Evolutionary conservation across 2,888 invertebrate species (phyloP).

Genomic region (Liodrosophila aerea): DNA sequence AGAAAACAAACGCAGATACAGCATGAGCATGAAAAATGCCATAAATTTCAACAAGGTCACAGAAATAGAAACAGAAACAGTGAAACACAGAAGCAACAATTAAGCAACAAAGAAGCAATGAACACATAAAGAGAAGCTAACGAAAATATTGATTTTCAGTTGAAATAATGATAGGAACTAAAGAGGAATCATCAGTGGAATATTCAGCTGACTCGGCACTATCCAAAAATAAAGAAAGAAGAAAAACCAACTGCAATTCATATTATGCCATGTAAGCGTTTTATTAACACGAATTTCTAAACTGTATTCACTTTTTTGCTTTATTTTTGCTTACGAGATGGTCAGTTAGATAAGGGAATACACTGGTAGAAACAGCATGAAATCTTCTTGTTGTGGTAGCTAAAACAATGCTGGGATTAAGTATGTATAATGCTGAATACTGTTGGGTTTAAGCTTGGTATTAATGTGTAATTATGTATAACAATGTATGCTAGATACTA

Average conservation of each 20-base stretch:
- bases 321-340: background rate
- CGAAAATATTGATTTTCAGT: conserved; percentile 53
- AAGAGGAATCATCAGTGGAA: background rate
- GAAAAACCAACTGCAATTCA: conserved; percentile 6
- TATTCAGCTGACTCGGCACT: conserved; percentile 20
- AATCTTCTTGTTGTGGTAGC: no score
- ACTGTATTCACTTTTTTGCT: background rate
- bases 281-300: conserved; percentile 43
- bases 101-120: conserved; percentile 44
- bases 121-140: conserved; percentile 15
- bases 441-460: no score
- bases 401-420: no score
- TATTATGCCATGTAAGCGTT: conserved; percentile 47
- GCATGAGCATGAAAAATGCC: conserved; percentile 39
- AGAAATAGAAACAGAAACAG: conserved; percentile 30
- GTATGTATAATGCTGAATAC: no score
- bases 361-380: no score
- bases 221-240: conserved; percentile 1
- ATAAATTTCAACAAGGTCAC: conserved; percentile 71
- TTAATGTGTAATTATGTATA: no score
- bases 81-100: conserved; percentile 36
- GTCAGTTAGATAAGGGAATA: no score
- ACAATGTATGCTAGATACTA: no score
- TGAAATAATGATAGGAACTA: conserved; percentile 20
- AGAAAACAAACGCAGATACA: conserved; percentile 27